These are phyloP conservation scores for Drosophila mojavensis DNA, from an alignment of 1,140 invertebrate species.

Conservation along the genomic window DNA sequence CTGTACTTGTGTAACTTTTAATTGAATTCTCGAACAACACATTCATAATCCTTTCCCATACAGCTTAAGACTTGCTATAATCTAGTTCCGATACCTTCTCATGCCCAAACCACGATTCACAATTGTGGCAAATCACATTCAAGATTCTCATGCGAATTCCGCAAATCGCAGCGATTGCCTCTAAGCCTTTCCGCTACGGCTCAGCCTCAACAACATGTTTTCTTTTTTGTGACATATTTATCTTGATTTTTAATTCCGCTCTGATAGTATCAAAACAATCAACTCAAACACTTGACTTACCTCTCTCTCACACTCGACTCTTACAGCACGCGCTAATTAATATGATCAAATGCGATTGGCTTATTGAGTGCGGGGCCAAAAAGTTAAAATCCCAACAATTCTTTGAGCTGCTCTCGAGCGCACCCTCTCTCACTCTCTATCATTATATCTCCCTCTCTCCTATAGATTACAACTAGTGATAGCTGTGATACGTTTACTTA, in stretches of 20 bases:
- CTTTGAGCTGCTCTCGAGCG: neutral
- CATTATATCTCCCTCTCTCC: conserved; percentile 3
- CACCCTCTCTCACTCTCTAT: neutral
- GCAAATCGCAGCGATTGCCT: neutral
- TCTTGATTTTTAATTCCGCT: neutral
- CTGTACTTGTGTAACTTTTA: too few relatives aligned
- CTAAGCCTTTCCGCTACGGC: conserved; percentile 8
- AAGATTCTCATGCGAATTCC: neutral
- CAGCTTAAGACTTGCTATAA: neutral
- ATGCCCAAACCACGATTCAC: neutral
- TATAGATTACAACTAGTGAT: conserved; percentile 55
- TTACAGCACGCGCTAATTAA: conserved; percentile 52
- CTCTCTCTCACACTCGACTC: conserved; percentile 24
- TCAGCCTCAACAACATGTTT: neutral
- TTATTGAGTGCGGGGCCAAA: conserved; percentile 27
- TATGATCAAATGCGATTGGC: conserved; percentile 47
- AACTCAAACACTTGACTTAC: conserved; percentile 9
- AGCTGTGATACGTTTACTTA: conserved; percentile 60
- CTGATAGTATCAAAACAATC: conserved; percentile 9
- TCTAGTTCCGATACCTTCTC: neutral
- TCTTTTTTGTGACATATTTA: neutral
- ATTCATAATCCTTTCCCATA: conserved; percentile 10
- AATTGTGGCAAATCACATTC: neutral
- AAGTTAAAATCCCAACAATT: conserved; percentile 47
- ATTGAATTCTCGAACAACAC: too few relatives aligned